These are phyloP conservation scores for Hirtodrosophila trivittata DNA, from an alignment of 2,888 invertebrate genomes.

Conservation along the genomic window DNA sequence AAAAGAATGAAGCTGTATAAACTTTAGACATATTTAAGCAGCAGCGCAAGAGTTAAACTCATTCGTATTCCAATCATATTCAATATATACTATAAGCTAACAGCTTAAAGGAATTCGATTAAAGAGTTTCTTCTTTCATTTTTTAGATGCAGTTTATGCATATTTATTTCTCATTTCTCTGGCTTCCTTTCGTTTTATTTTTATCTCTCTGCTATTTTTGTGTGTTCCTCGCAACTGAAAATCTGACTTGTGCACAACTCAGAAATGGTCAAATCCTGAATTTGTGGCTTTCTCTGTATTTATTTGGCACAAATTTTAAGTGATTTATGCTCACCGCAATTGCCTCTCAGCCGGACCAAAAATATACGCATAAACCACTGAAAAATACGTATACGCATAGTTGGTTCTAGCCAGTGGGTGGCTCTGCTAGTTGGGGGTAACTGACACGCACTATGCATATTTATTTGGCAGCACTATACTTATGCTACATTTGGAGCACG, in stretches of 20 bases:
- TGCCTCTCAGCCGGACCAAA: slow-evolving; percentile 47
- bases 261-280: slow-evolving; percentile 53
- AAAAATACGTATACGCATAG: slow-evolving; percentile 54
- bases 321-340: slow-evolving; percentile 76
- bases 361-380: slow-evolving; percentile 58
- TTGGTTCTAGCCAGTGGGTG: background rate
- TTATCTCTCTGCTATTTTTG: slow-evolving; percentile 10
- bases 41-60: too few species aligned
- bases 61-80: too few species aligned
- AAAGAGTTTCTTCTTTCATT: too few species aligned
- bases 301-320: slow-evolving; percentile 80
- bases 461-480: slow-evolving; percentile 77
- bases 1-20: too few species aligned
- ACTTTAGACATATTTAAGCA: too few species aligned
- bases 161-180: slow-evolving; percentile 27
- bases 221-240: slow-evolving; percentile 4
- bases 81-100: too few species aligned
- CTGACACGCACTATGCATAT: slow-evolving; percentile 64
- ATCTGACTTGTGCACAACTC: slow-evolving; percentile 60
- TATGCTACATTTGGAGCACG: slow-evolving; percentile 69
- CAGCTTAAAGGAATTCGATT: too few species aligned
- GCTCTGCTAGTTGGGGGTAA: background rate
- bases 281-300: slow-evolving; percentile 70
- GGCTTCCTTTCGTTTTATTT: slow-evolving; percentile 2
- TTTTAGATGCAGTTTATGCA: too few species aligned